Percentiles rank a stretch among this genome's conserved stretches.
These are phyloP conservation scores for Listronotus oregonensis DNA, from an alignment of 1,140 invertebrate species.

Conservation along the genomic window DNA sequence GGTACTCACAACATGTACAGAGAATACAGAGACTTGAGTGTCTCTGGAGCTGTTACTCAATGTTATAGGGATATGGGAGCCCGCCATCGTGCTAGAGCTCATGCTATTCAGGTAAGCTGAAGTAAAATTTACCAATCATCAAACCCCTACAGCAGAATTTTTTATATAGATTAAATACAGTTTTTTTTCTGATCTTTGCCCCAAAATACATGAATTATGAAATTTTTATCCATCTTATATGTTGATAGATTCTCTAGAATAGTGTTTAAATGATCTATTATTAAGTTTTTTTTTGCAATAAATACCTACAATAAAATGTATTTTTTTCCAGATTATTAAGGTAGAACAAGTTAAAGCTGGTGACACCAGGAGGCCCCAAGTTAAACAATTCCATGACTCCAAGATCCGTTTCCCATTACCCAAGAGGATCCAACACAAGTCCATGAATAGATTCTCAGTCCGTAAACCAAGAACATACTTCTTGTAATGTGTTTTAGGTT, in stretches of 20 bases:
- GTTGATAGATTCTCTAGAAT: too few relatives aligned
- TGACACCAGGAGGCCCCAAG: constrained; percentile 88
- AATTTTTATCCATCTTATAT: too few relatives aligned
- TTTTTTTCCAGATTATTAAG: constrained; percentile 85
- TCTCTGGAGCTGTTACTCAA: constrained; percentile 95
- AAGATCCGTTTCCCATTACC: constrained; percentile 96
- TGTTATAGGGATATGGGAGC: constrained; percentile 99
- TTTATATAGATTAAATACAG: too few relatives aligned
- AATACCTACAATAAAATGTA: not conserved
- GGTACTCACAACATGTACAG: constrained; percentile 99
- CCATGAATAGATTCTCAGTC: constrained; percentile 81
- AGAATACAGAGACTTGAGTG: constrained; percentile 96
- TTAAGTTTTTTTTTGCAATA: too few relatives aligned
- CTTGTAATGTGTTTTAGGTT: constrained; percentile 64
- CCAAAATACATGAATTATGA: too few relatives aligned
- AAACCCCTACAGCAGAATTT: too few relatives aligned
- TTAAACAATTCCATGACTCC: constrained; percentile 98
- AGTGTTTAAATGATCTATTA: too few relatives aligned
- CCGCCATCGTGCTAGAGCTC: constrained; percentile 94
- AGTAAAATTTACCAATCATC: too few relatives aligned
- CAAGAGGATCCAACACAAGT: constrained; percentile 85
- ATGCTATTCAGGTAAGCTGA: constrained; percentile 82
- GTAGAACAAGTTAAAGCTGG: constrained; percentile 87
- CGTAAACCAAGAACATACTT: constrained; percentile 93
- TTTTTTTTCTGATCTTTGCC: too few relatives aligned